phyloP scores from a whole-genome alignment of 2,888 invertebrate genomes.

The Synanthedon formicaeformis region DNA sequence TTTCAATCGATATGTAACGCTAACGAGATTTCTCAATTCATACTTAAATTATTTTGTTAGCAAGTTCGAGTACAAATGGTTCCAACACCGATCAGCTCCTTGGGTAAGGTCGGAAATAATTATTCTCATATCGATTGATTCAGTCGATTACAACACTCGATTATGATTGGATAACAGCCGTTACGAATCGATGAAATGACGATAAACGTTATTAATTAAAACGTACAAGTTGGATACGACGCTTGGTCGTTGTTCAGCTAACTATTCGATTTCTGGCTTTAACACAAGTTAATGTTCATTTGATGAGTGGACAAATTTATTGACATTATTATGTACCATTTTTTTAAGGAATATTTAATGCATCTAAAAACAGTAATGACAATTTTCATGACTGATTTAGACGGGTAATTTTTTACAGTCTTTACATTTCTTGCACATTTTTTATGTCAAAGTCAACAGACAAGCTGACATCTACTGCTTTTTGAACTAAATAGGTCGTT shows the following conservation, averaged over 20 bases:
- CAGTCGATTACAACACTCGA: constrained; percentile 50
- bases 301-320: too few species aligned
- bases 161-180: constrained; percentile 48
- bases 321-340: too few species aligned
- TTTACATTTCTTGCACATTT: too few species aligned
- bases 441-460: too few species aligned
- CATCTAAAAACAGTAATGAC: too few species aligned
- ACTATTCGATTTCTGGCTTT: background rate
- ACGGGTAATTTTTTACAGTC: too few species aligned
- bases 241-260: constrained; percentile 1
- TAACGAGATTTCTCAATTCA: constrained; percentile 26
- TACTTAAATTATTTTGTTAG: constrained; percentile 55
- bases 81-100: constrained; percentile 46
- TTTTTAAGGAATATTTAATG: too few species aligned
- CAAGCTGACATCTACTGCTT: too few species aligned
- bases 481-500: too few species aligned
- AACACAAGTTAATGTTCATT: too few species aligned
- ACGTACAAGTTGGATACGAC: constrained; percentile 7
- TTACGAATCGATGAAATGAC: constrained; percentile 45
- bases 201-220: constrained; percentile 13
- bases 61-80: constrained; percentile 22
- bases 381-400: too few species aligned
- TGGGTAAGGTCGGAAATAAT: constrained; percentile 60
- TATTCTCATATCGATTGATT: constrained; percentile 43
- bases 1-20: constrained; percentile 15